Conservation (phyloP, 2,888 invertebrate species). For the Lochmaea capreae region DNA sequence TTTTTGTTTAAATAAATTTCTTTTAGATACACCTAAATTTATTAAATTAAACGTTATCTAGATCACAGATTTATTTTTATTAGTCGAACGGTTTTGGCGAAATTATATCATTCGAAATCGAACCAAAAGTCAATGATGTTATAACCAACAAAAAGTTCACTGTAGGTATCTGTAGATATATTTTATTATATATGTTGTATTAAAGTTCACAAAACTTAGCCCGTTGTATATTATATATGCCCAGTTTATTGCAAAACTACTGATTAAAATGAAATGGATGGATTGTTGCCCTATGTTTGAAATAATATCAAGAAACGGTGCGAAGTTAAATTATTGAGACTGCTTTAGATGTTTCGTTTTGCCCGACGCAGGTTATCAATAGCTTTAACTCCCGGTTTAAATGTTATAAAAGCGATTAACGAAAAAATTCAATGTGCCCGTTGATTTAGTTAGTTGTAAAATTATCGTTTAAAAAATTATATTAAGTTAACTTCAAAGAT, state of each 20-base stretch:
- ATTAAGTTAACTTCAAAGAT: constrained; percentile 46
- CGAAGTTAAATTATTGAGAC: constrained; percentile 58
- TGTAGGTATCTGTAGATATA: constrained; percentile 45
- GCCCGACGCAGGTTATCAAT: constrained; percentile 60
- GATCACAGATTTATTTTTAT: constrained; percentile 60
- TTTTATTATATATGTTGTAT: constrained; percentile 42
- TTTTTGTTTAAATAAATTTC: constrained; percentile 51
- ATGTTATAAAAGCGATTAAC: constrained; percentile 31
- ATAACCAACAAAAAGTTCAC: constrained; percentile 45
- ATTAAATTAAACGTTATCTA: constrained; percentile 43
- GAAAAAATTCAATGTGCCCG: constrained; percentile 51
- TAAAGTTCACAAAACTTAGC: constrained; percentile 54
- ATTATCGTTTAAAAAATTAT: constrained; percentile 40
- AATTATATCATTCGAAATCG: constrained; percentile 45
- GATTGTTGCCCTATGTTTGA: constrained; percentile 54
- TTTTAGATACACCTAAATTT: constrained; percentile 56
- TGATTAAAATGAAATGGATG: constrained; percentile 49
- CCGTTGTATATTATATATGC: constrained; percentile 55
- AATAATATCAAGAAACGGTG: constrained; percentile 36
- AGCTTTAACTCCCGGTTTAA: constrained; percentile 52
- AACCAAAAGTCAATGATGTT: constrained; percentile 41
- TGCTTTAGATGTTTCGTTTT: constrained; percentile 56
- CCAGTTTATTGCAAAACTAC: constrained; percentile 53
- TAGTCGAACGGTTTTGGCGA: constrained; percentile 48
- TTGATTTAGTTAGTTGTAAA: constrained; percentile 44